Percentiles rank a stretch among this genome's conserved stretches.
These are phyloP conservation scores for Rallus limicola DNA, from an alignment of 2,113 vertebrate genomes.

Conservation along the genomic window DNA sequence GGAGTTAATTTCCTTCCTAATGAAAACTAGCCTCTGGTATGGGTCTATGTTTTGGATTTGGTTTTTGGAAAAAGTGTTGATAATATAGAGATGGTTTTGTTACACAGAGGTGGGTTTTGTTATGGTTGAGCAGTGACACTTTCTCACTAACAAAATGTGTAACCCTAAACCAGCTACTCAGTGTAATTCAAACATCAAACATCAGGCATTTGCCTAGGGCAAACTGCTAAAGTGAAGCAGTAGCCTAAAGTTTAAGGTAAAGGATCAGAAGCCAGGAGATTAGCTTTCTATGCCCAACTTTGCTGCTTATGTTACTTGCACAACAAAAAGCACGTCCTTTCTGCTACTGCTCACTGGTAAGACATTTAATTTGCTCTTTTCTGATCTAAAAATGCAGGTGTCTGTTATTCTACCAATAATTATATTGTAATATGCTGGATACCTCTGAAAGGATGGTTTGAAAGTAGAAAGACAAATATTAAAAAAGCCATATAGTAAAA, in stretches of 20 bases:
- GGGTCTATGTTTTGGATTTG: too few species aligned
- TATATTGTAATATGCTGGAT: background rate
- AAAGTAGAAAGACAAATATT: background rate
- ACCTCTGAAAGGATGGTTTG: background rate
- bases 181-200: background rate
- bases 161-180: background rate
- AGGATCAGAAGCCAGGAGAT: background rate
- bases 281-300: background rate
- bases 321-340: background rate
- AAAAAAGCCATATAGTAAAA: too few species aligned
- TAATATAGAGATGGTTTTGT: too few species aligned
- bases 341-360: background rate
- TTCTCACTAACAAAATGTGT: background rate
- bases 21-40: too few species aligned
- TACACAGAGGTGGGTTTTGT: too few species aligned
- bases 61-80: too few species aligned
- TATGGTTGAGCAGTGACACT: too few species aligned
- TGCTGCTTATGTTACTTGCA: background rate
- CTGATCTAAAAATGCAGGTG: background rate
- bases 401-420: background rate
- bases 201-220: background rate
- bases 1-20: too few species aligned
- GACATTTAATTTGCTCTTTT: background rate
- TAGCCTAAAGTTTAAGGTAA: background rate
- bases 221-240: background rate